Evolutionary conservation across 2,888 invertebrate species (phyloP), one percentile per base, ranked within the genome.

Genomic region (Gastracanthus pulcherrimus): DNA sequence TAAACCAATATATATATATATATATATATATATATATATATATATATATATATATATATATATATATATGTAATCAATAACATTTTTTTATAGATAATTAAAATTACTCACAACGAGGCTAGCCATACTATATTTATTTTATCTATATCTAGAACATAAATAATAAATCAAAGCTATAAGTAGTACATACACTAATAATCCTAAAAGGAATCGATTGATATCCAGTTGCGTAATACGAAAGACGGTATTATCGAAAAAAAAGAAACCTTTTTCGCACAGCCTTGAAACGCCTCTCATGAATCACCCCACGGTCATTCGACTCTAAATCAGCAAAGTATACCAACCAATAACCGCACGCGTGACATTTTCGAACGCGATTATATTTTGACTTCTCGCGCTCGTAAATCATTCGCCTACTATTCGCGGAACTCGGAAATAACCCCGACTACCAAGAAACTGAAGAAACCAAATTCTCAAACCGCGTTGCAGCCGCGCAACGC

Each of bases 301-400:
- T 79, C 62, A 77, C n/a, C n/a, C n/a, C n/a, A 70, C 36, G 3
- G 77, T 70, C 69, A 69, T 76, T 70, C 60, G 76, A 76, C 67
- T 67, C 75, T 55, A 36, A 26, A 75, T 36, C 36, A 16, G 48
- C 55, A 7, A 29, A 19, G 26, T 55, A 55, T 16, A 3, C 55
- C 23, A 1, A 16, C 23, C 26, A 23, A 45, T 67, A 38, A n/a
- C 36, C 45, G 23, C 13, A 41, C 51, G 58, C 29, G n/a, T 23
- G 23, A 38, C 69, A 26, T 34, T 45, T 45, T 11, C 23, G 36
- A 36, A 19, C 62, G 19, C 26, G 58, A 69, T 78, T 72, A 66
- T 72, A 79, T 79, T 79, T 79, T 66, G 79, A 72, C 72, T 41
- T 16, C 55, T 23, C 41, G 34, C 9, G 31, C 6, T 9, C 19